phyloP scores from a whole-genome alignment of 2,113 vertebrate species.

The Anarhynchus alexandrinus region DNA sequence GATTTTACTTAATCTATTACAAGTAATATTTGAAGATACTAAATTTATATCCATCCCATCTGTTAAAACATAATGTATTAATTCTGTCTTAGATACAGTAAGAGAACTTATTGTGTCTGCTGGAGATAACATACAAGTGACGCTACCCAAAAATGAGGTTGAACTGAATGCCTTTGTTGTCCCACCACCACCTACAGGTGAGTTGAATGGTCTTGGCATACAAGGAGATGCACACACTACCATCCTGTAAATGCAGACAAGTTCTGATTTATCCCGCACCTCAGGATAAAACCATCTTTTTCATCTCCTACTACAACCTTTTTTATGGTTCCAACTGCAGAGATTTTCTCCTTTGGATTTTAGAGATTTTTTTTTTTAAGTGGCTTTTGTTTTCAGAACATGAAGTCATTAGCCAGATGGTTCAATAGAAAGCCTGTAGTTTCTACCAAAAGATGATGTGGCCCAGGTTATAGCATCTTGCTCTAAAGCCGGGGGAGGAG shows the following conservation, averaged over 20 bases:
- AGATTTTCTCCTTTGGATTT: not conserved
- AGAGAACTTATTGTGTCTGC: conserved; percentile 69
- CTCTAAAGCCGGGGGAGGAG: not conserved
- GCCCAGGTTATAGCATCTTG: not conserved
- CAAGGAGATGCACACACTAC: not conserved
- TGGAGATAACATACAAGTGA: conserved; percentile 69
- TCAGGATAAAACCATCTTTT: not conserved
- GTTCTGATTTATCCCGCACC: not conserved
- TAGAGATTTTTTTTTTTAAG: not conserved
- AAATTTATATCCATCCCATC: not conserved
- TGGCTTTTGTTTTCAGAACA: not conserved
- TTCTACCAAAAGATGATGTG: not conserved
- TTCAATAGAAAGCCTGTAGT: not conserved
- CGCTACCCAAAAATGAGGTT: conserved; percentile 66
- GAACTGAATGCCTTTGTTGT: conserved; percentile 70
- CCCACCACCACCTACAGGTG: conserved; percentile 69
- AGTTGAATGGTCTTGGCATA: not conserved
- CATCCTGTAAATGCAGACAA: not conserved
- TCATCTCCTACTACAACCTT: not conserved
- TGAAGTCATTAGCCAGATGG: not conserved
- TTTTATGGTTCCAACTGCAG: not conserved
- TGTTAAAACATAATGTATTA: not conserved
- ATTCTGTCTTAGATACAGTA: conserved; percentile 50
- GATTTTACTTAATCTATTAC: not conserved
- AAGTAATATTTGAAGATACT: not conserved